Evolutionary conservation across 2,888 invertebrate species (phyloP).

Genomic region (Eupithecia exiguata): DNA sequence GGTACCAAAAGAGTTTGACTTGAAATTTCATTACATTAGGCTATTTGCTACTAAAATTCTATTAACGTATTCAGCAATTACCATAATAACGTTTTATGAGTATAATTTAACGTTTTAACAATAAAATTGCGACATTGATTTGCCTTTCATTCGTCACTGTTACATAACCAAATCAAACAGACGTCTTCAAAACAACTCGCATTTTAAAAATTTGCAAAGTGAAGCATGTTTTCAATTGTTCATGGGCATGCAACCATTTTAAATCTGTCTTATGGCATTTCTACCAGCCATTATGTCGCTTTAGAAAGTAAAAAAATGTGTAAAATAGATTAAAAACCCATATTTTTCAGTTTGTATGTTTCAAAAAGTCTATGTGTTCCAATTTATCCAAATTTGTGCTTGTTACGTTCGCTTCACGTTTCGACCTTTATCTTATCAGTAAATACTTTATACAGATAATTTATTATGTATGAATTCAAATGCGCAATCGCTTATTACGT

Average conservation of each 20-base stretch:
- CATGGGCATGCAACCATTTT: background rate
- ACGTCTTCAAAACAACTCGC: background rate
- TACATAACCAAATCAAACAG: background rate
- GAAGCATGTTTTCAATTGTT: background rate
- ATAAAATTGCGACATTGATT: background rate
- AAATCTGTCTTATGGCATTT: background rate
- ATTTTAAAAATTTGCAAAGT: background rate
- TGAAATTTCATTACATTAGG: background rate
- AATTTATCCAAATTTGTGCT: background rate
- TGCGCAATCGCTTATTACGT: slow-evolving; percentile 49
- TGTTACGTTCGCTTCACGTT: slow-evolving; percentile 4
- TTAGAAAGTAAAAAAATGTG: background rate
- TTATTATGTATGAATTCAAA: slow-evolving; percentile 56
- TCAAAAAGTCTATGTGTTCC: background rate
- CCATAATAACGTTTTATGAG: background rate
- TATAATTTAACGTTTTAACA: background rate
- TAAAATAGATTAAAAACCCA: background rate
- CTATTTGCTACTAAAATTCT: background rate
- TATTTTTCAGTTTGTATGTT: background rate
- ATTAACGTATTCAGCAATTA: background rate
- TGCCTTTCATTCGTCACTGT: background rate
- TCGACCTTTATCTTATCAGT: slow-evolving; percentile 58
- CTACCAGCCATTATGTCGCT: background rate
- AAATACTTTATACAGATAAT: slow-evolving; percentile 48
- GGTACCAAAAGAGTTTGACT: background rate